Base-by-base conservation (phyloP, 2,797 vertebrate genomes). In the Pangasius djambal region DNA sequence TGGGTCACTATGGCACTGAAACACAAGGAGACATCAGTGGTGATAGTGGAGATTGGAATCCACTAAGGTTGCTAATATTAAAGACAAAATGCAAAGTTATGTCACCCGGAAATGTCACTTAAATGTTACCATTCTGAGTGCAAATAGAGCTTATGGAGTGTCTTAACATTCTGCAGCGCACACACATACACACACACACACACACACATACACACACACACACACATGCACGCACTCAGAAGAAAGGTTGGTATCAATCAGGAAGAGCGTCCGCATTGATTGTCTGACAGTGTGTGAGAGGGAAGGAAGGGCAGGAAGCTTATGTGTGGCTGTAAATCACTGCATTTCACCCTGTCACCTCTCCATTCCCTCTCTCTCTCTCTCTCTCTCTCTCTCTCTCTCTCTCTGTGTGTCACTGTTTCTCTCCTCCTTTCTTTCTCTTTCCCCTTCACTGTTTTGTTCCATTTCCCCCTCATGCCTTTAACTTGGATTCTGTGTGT, bases 231-330 rank as follows among this genome's bases (percentile, higher is more conserved):
- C 31, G 69, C 22, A 87, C 9, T 31, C 63, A 44, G 50, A 57
- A 22, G 63, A 82, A 52, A 87, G 78, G 86, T 69, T 25, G 34
- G 81, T 88, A 83, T 88, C 87, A 88, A 74, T 88, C 87, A 82
- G n/a, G 65, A 55, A n/a, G 50, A 59, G 31, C 44, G 40, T 74
- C 16, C 0, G 55, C 81, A 83, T 83, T 88, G 87, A 88, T 83
- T 88, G 87, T 55, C 65, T 74, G 87, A 61, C 28, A 74, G 52
- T 25, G n/a, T 61, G 81, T 74, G 87, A 16, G 81, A 48, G 34
- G 86, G 31, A 87, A 70, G 44, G 77, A 37, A 55, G 86, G 77
- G 77, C 59, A 79, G 40, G 28, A 65, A 77, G 61, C 50, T 88
- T 69, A 87, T 82, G 87, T 83, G 81, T 63, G 55, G 16, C 87